These are phyloP conservation scores for Drosophila ficusphila DNA, from an alignment of 1,140 invertebrate genomes.

Conservation along the genomic window DNA sequence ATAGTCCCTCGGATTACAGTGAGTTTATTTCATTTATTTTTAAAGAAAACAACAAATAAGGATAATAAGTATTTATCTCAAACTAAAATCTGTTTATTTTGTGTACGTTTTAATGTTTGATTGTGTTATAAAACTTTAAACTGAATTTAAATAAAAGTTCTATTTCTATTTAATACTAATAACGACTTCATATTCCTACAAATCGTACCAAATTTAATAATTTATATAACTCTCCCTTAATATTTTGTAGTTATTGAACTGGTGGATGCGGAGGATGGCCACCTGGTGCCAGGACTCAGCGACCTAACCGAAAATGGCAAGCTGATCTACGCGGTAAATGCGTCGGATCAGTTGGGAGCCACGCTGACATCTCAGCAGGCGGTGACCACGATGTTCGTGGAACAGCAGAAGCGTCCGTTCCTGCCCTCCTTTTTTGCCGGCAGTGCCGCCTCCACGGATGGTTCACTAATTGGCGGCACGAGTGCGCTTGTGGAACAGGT, in stretches of 20 bases:
- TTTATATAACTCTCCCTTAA: background rate
- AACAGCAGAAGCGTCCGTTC: slow-evolving; percentile 65
- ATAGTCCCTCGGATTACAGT: slow-evolving; percentile 94
- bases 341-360: slow-evolving; percentile 13
- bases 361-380: slow-evolving; percentile 60
- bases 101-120: too few species aligned
- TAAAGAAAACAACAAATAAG: too few species aligned
- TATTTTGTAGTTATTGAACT: slow-evolving; percentile 85
- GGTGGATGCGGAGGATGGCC: slow-evolving; percentile 78
- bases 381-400: slow-evolving; percentile 72
- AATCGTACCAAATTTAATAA: too few species aligned
- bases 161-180: too few species aligned
- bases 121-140: too few species aligned
- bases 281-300: slow-evolving; percentile 78
- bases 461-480: slow-evolving; percentile 67
- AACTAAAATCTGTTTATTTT: too few species aligned
- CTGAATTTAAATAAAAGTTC: too few species aligned
- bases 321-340: slow-evolving; percentile 65
- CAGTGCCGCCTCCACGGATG: slow-evolving; percentile 67
- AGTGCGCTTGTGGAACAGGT: slow-evolving; percentile 68
- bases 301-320: slow-evolving; percentile 85
- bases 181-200: too few species aligned
- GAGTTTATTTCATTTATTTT: slow-evolving; percentile 76
- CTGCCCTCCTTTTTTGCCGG: slow-evolving; percentile 62
- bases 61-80: too few species aligned